Evolutionary conservation across 2,797 vertebrate genomes (phyloP).

Genomic region (Sebastes matsubarae): DNA sequence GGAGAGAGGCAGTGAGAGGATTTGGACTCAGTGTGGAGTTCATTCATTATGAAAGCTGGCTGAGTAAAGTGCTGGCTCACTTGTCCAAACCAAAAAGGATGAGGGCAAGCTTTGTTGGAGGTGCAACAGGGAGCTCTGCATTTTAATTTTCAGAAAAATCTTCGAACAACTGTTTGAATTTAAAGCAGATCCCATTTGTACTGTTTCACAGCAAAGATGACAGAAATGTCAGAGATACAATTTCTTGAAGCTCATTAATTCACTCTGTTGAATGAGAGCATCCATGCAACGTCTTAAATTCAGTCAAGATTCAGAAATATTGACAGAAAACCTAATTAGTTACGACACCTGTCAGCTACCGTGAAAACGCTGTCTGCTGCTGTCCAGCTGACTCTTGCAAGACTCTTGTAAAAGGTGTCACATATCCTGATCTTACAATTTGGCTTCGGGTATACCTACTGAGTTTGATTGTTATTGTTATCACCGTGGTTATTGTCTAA

Average conservation of each 20-base stretch:
- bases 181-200: background rate
- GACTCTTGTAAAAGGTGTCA: background rate
- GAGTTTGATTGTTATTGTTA: background rate
- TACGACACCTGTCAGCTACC: background rate
- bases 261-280: background rate
- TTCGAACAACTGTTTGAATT: background rate
- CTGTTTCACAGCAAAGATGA: background rate
- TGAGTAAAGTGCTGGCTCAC: background rate
- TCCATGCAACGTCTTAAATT: too few relatives aligned
- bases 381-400: background rate
- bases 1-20: background rate
- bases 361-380: background rate
- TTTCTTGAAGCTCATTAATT: background rate
- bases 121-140: background rate
- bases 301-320: background rate
- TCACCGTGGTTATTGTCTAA: background rate
- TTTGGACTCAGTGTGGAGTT: background rate
- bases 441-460: too few relatives aligned
- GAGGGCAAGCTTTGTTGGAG: background rate
- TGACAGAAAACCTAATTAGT: background rate
- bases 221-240: background rate
- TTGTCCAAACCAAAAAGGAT: background rate
- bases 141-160: background rate
- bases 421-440: too few relatives aligned
- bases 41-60: slow-evolving; percentile 20